Conservation (phyloP, 2,113 vertebrate genomes). For the Malaclemys terrapin region DNA sequence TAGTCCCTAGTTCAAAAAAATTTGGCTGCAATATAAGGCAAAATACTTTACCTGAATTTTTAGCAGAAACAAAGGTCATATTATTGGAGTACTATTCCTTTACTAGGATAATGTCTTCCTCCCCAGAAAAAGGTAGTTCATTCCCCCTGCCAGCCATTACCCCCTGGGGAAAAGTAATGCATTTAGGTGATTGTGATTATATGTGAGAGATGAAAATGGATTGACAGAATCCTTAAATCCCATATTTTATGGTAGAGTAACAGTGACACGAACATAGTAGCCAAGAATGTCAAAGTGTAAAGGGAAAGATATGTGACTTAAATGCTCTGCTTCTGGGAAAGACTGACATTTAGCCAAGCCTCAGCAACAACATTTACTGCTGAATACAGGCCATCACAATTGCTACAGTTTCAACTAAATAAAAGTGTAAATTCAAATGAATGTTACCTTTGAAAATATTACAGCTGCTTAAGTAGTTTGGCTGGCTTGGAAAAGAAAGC, state of each 20-base stretch:
- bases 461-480: constrained; percentile 1
- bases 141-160: background rate
- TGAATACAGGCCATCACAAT: background rate
- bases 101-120: background rate
- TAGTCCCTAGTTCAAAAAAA: background rate
- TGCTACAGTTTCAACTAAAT: background rate
- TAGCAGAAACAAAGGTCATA: background rate
- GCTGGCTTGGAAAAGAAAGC: background rate
- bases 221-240: constrained; percentile 40
- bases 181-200: background rate
- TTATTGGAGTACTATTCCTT: background rate
- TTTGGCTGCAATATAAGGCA: background rate
- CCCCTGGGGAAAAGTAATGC: constrained; percentile 14
- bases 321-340: background rate
- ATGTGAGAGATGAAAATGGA: constrained; percentile 5
- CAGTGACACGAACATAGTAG: background rate
- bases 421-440: constrained; percentile 24
- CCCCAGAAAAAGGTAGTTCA: constrained; percentile 21
- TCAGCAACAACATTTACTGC: background rate
- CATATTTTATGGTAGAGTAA: background rate
- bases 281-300: background rate
- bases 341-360: background rate
- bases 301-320: background rate
- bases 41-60: background rate
- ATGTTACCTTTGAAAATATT: constrained; percentile 48